phyloP scores from a whole-genome alignment of 2,888 invertebrate genomes.

The Gonocerus acuteangulatus region DNA sequence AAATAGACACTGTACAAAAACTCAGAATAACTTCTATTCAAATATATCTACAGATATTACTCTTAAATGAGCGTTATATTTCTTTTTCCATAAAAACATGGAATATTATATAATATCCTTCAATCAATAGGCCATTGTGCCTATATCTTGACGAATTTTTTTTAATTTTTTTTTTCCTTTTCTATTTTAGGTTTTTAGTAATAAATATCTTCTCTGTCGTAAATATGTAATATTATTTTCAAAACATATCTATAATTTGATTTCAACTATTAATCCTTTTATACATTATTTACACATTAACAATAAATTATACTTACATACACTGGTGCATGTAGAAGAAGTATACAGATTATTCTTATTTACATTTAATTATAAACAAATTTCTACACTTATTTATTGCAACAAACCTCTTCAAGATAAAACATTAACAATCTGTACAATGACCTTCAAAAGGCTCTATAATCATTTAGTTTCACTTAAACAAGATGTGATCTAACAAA shows the following conservation, averaged over 20 bases:
- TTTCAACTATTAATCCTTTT: slow-evolving; percentile 2
- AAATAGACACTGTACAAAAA: slow-evolving; percentile 15
- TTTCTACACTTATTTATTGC: slow-evolving; percentile 17
- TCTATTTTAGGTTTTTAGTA: not conserved
- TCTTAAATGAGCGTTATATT: slow-evolving; percentile 11
- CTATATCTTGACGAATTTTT: slow-evolving; percentile 5
- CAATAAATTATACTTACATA: slow-evolving; percentile 18
- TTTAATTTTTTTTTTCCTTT: not conserved
- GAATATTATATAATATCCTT: slow-evolving; percentile 9
- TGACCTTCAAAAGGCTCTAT: slow-evolving; percentile 14
- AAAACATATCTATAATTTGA: not conserved
- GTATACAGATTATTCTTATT: slow-evolving; percentile 10
- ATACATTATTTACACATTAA: slow-evolving; percentile 4
- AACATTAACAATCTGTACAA: slow-evolving; percentile 14
- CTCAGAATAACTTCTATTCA: slow-evolving; percentile 17
- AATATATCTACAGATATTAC: slow-evolving; percentile 15
- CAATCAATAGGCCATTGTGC: slow-evolving; percentile 2
- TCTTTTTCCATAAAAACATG: slow-evolving; percentile 17
- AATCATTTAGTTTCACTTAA: slow-evolving; percentile 6
- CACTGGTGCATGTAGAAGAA: not conserved
- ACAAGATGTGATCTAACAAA: slow-evolving; percentile 11
- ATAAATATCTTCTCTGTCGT: not conserved
- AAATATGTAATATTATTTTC: not conserved
- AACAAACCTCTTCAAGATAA: slow-evolving; percentile 10
- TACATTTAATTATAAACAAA: slow-evolving; percentile 16